phyloP scores from a whole-genome alignment of 2,888 invertebrate genomes.

The Limnephilus lunatus region DNA sequence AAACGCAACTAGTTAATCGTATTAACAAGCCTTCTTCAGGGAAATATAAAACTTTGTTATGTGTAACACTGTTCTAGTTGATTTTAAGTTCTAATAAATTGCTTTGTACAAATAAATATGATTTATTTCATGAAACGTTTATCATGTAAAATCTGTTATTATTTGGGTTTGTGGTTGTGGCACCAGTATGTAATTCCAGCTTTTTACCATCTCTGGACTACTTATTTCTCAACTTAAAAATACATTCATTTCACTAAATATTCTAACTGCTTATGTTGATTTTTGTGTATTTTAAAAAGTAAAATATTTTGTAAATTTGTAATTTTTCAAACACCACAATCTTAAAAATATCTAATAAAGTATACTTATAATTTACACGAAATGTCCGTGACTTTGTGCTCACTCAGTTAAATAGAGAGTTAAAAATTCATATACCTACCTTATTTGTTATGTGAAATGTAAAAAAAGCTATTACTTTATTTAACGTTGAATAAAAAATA shows the following conservation, averaged over 20 bases:
- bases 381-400: too few relatives aligned
- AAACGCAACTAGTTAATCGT: too few relatives aligned
- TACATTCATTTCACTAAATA: too few relatives aligned
- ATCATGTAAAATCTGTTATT: not conserved
- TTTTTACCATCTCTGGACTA: not conserved
- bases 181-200: not conserved
- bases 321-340: too few relatives aligned
- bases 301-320: too few relatives aligned
- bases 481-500: conserved; percentile 4
- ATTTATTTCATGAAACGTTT: not conserved
- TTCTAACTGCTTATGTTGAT: not conserved
- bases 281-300: too few relatives aligned
- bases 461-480: not conserved
- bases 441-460: not conserved
- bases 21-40: not conserved
- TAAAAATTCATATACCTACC: not conserved
- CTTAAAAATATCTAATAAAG: too few relatives aligned
- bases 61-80: not conserved
- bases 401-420: not conserved
- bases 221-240: not conserved
- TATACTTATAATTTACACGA: too few relatives aligned
- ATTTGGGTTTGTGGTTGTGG: too few relatives aligned
- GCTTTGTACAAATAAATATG: too few relatives aligned
- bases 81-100: too few relatives aligned
- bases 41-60: not conserved